A percentile compares a stretch with the other conserved stretches of the same genome.
Evolutionary conservation across 2,113 vertebrate genomes (phyloP).

Genomic region (Machaerirhynchus nigripectus): DNA sequence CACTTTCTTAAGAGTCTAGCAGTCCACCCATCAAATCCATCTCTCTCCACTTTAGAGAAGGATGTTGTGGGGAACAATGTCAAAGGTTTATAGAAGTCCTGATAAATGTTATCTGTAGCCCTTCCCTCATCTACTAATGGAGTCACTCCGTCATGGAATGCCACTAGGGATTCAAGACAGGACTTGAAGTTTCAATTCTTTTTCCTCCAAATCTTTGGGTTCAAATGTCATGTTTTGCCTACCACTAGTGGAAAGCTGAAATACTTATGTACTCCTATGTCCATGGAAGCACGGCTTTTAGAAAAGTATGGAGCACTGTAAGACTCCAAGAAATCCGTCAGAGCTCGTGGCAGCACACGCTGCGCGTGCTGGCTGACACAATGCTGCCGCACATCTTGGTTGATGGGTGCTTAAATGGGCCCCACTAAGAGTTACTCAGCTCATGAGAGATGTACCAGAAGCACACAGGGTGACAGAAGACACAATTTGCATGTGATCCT

Average conservation of each 20-base stretch:
- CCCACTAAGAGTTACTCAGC: neutral
- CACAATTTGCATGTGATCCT: neutral
- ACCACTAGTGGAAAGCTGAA: neutral
- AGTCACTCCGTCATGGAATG: neutral
- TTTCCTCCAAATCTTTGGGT: neutral
- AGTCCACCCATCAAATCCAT: neutral
- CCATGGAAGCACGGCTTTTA: neutral
- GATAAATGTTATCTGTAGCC: neutral
- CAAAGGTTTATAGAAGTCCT: neutral
- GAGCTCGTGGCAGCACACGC: neutral
- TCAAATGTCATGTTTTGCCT: neutral
- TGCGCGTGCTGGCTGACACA: neutral
- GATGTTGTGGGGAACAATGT: neutral
- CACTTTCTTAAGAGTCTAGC: neutral
- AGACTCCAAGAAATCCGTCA: neutral
- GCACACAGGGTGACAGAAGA: neutral
- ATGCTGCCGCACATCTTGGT: neutral
- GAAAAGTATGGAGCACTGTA: neutral
- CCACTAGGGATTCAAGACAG: neutral
- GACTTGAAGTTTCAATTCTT: neutral
- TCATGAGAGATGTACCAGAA: neutral
- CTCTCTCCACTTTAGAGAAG: neutral
- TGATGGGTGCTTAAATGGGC: neutral
- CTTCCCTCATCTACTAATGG: neutral
- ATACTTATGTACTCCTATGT: neutral